Evolutionary conservation across 2,113 vertebrate species (phyloP), one percentile per base, ranked within the genome.

Genomic region (Clupea harengus): DNA sequence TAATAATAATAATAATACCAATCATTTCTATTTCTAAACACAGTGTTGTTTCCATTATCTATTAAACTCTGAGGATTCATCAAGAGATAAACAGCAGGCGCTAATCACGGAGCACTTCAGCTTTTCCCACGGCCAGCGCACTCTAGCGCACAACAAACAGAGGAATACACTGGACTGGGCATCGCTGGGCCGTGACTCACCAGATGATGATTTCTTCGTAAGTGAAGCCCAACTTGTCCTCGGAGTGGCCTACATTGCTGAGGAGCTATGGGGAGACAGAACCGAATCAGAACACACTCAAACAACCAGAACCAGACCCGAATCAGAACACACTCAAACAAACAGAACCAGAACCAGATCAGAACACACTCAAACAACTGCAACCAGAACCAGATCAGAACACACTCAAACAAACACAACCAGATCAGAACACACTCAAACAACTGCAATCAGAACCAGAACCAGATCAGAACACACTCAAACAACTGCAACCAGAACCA

Each of bases 141-240:
- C 72, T 18, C 72, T 11, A 10, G 1, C 32, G 39, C 72, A 78
- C 72, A 78, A 75, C 67, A 78, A 15, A 78, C 28, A 39, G 39
- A 39, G 39, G 39, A 39, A 2, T 39, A 39, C 25, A n/a, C n/a
- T n/a, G n/a, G n/a, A n/a, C n/a, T n/a, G 7, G 13, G 54, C 22
- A 84, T 7, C 81, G 13, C 82, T 45, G 67, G 5, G 57, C 81
- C 0, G 82, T 57, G 45, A 96, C 97, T 97, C 95, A 99, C 98
- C 98, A 99, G 94, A 99, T 95, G 89, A 99, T 99, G 91, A 99
- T 98, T 95, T 98, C 97, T 93, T 99, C 98, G 89, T 98, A 97
- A 1, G 97, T 97, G 95, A 97, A 99, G 83, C 98, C 97, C 92
- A 99, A 93, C 89, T 96, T 97, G 92, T 99, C 98, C 93, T 99